Evolutionary conservation across 1,140 invertebrate genomes (phyloP), one percentile per base, ranked within the genome.

Genomic region (Wasmannia auropunctata): DNA sequence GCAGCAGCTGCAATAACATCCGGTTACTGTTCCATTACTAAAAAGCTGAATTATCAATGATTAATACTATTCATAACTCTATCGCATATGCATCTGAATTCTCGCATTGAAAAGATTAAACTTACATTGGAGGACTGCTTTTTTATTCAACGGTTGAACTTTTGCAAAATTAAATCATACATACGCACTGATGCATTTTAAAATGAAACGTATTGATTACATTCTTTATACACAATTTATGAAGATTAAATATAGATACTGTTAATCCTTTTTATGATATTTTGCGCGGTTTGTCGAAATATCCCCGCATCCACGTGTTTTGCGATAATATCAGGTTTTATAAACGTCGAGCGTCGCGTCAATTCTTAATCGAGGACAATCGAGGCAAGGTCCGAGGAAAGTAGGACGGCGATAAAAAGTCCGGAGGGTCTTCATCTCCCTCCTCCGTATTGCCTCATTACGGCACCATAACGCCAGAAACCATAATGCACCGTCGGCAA

Each of bases 401-500:
- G 67, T 74, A 5, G 67, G 14, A 37, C 79, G 54, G 1, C 40
- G 79, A 74, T 83, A 83, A 83, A 83, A 83, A 74, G 7, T 74
- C 77, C 51, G 31, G 22, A 40, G 67, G 60, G 63, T 60, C 86
- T 89, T 75, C 56, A 70, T 72, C 58, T 75, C 46, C 28, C 37
- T 65, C 40, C 75, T 65, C 49, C 72, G 70, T 83, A 58, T 74
- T 34, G 37, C 51, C 67, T 83, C 67, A 83, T 83, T 83, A 83
- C 74, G 88, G 69, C 22, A 81, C 70, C 80, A 72, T 87, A 87
- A 88, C 75, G 75, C 83, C 63, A 87, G 87, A 88, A 91, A 91
- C 80, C 87, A 88, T 91, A 91, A 90, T 91, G 89, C 79, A 88
- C 85, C 90, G 65, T 76, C 86, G 83, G 86, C 86, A 90, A 92